phyloP scores from a whole-genome alignment of 2,797 vertebrate species.

The Avahi laniger region DNA sequence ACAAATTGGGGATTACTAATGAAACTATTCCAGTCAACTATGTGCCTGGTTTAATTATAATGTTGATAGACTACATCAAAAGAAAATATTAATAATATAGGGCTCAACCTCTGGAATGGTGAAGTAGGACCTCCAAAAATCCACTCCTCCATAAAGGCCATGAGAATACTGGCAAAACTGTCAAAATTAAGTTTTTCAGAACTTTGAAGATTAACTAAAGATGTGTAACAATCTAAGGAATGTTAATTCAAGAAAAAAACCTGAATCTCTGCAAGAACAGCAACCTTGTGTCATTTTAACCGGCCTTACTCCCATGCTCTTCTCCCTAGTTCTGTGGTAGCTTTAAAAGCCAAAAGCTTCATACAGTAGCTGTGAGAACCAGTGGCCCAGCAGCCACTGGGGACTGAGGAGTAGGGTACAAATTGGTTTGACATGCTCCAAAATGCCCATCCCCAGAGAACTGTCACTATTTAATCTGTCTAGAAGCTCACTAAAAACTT shows the following conservation, averaged over 20 bases:
- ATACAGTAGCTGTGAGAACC: not conserved
- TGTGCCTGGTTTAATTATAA: not conserved
- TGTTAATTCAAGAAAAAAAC: not conserved
- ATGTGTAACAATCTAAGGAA: not conserved
- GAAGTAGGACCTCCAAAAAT: not conserved
- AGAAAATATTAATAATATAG: not conserved
- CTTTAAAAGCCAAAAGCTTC: not conserved
- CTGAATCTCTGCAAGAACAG: not conserved
- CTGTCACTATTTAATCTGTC: not conserved
- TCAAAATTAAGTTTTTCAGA: not conserved
- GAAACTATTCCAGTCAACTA: not conserved
- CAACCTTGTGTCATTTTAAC: not conserved
- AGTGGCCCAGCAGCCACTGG: not conserved
- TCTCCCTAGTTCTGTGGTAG: not conserved
- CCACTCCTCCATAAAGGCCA: not conserved
- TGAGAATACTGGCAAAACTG: not conserved
- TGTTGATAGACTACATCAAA: not conserved
- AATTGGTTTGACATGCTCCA: not conserved
- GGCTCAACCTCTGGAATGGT: not conserved
- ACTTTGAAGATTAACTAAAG: not conserved
- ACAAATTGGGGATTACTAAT: not conserved
- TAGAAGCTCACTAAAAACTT: not conserved
- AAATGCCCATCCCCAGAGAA: not conserved
- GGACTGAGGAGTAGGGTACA: not conserved
- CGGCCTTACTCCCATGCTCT: not conserved